Evolutionary conservation across 2,797 vertebrate species (phyloP), one percentile per base, ranked within the genome.

Genomic region (Kryptolebias ocellatus): DNA sequence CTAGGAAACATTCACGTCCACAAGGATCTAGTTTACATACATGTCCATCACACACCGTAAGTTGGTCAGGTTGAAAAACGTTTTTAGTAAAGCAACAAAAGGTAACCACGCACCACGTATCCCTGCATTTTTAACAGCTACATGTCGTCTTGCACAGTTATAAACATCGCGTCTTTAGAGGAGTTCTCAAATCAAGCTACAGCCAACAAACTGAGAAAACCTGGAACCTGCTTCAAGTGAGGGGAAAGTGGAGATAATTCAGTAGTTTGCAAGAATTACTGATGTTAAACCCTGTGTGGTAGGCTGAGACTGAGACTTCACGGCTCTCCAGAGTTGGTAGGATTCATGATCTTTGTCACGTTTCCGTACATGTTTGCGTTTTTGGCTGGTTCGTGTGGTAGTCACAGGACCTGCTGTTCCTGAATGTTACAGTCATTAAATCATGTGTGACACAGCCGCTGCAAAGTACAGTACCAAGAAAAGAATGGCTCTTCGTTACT

Each of bases 1-100:
- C 62, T 88, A 89, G 50, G 82, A 90, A 89, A 91, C 80, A 83
- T 74, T 89, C 80, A 82, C 77, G 79, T 84, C 82, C 82, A 80
- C 49, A 74, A 55, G n/a, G 68, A 80, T 67, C 79, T 59, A 37
- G 51, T 74, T 68, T 47, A 79, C 75, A 80, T 68, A 84, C 74
- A 70, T 46, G 20, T 20, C 72, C 57, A 70, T 70, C 71, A 66
- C 78, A 64, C 78, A 72, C 76, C 66, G 54, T 73, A 68, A 57
- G 50, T 70, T 65, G 58, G 53, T 75, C 70, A 68, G 47, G 55
- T 61, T 59, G 67, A 67, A 59, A 24, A 86, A 81, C 72, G 60
- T 2, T 17, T 74, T 72, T 29, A 78, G 59, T 75, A 74, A 81
- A 81, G 74, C 66, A 61, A 78, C 72, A 67, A 31, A 46, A 66